Percentiles rank a stretch among this genome's conserved stretches.
Conservation (phyloP, 2,113 vertebrate species). For the Phaetusa simplex region DNA sequence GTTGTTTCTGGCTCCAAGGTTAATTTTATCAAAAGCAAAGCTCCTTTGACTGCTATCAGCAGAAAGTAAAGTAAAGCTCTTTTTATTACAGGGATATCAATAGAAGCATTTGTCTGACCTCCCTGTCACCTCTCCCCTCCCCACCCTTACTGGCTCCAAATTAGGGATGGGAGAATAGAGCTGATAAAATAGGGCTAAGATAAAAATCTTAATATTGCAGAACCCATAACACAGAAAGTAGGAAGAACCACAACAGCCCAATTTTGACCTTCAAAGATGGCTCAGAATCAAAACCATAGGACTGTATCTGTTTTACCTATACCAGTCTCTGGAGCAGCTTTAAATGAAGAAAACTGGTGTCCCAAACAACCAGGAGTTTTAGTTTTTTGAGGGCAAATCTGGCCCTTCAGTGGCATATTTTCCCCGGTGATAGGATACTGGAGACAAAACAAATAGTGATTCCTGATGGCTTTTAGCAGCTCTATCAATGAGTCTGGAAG, state of each 20-base stretch:
- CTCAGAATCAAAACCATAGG: not conserved
- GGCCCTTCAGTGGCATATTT: not conserved
- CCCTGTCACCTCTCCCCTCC: not conserved
- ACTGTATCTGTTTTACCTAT: not conserved
- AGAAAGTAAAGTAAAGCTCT: constrained; percentile 56
- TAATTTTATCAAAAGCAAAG: constrained; percentile 67
- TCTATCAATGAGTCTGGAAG: not conserved
- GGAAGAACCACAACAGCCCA: not conserved
- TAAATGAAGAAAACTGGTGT: not conserved
- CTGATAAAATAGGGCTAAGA: constrained; percentile 39
- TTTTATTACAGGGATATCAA: constrained; percentile 64
- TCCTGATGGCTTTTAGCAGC: not conserved
- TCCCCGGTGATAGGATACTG: not conserved
- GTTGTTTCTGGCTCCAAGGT: constrained; percentile 64
- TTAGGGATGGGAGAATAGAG: not conserved
- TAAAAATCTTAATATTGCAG: constrained; percentile 57
- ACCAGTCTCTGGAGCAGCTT: not conserved
- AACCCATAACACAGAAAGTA: not conserved
- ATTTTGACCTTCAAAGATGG: constrained; percentile 41
- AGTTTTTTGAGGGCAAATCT: not conserved
- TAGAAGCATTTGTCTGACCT: constrained; percentile 57
- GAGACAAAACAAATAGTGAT: not conserved
- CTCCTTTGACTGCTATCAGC: constrained; percentile 57
- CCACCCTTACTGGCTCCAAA: constrained; percentile 36
- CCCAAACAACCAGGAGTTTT: not conserved